These are phyloP conservation scores for Butorides virescens DNA, from an alignment of 2,113 vertebrate genomes.

Conservation along the genomic window DNA sequence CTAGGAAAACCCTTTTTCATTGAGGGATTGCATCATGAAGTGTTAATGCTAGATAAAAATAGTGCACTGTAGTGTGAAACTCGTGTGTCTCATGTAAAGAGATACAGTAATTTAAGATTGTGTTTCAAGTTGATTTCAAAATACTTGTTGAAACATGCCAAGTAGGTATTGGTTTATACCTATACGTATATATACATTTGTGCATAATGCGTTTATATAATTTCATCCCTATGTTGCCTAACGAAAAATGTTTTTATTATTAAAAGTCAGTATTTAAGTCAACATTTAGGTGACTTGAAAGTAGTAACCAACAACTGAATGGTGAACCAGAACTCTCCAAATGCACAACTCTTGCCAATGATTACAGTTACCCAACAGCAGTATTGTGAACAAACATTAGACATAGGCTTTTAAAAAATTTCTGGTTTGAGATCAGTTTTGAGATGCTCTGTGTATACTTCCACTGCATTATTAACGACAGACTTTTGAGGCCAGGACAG, in stretches of 20 bases:
- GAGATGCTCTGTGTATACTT: not conserved
- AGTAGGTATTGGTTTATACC: not conserved
- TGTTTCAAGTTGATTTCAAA: not conserved
- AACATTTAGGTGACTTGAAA: not conserved
- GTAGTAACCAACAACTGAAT: not conserved
- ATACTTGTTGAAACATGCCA: not conserved
- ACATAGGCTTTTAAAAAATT: not conserved
- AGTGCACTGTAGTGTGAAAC: not conserved
- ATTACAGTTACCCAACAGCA: not conserved
- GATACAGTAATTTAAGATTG: not conserved
- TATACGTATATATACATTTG: not conserved
- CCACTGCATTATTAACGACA: not conserved
- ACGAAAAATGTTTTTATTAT: not conserved
- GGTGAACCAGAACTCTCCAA: not conserved
- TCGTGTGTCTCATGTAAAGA: not conserved
- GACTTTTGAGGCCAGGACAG: not conserved
- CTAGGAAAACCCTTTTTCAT: not conserved
- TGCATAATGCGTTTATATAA: not conserved
- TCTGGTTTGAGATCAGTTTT: not conserved
- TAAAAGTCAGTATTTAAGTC: not conserved
- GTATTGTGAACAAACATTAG: not conserved
- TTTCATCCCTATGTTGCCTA: not conserved
- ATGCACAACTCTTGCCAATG: not conserved
- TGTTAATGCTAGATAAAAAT: conserved; percentile 46
- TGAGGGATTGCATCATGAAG: not conserved